Evolutionary conservation across 2,888 invertebrate genomes (phyloP).

Genomic region (Caenorhabditis zanzibari): DNA sequence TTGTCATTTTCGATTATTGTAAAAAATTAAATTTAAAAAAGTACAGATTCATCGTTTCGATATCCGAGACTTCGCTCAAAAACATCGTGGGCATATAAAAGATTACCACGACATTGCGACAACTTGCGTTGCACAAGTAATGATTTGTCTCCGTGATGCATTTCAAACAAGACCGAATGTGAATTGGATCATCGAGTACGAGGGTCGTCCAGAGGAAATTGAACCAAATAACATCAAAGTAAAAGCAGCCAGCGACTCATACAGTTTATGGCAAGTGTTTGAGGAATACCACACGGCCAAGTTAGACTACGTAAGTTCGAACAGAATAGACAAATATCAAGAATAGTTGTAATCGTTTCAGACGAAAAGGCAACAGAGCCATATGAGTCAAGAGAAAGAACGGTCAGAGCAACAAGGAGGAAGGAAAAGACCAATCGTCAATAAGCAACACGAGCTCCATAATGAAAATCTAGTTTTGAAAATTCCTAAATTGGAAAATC

Average conservation of each 20-base stretch:
- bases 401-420: too few species aligned
- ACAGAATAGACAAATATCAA: not conserved
- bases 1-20: not conserved
- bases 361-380: not conserved
- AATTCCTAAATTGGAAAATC: too few species aligned
- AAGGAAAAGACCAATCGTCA: too few species aligned
- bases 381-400: too few species aligned
- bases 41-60: constrained; percentile 16
- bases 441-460: too few species aligned
- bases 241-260: not conserved
- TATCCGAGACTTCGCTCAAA: not conserved
- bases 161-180: not conserved
- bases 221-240: constrained; percentile 34
- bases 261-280: constrained; percentile 16
- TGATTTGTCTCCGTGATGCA: constrained; percentile 21
- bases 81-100: constrained; percentile 5
- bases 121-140: constrained; percentile 30
- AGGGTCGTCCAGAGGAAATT: not conserved
- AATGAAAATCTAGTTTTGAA: too few species aligned
- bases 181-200: constrained; percentile 43
- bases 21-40: too few species aligned
- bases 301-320: not conserved
- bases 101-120: constrained; percentile 22
- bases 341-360: not conserved
- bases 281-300: constrained; percentile 17